These are phyloP conservation scores for Stictocephala bisonia DNA, from an alignment of 2,888 invertebrate species.

Conservation along the genomic window DNA sequence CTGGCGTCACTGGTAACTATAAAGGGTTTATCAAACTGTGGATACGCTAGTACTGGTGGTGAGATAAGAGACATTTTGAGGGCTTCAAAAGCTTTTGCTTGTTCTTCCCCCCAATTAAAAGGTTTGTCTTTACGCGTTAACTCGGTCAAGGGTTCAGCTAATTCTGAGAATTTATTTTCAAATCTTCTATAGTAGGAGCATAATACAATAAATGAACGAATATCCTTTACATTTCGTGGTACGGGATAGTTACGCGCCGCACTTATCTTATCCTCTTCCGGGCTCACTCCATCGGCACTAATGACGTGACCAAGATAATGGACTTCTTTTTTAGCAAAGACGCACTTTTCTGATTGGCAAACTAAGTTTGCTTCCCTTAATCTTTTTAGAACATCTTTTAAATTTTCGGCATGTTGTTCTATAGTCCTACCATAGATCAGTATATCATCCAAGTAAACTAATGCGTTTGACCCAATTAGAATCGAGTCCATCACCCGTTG, in stretches of 20 bases:
- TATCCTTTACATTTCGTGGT: conserved; percentile 11
- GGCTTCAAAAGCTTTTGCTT: too few relatives aligned
- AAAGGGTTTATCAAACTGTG: too few relatives aligned
- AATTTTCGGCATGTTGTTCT: background rate
- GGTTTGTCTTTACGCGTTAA: too few relatives aligned
- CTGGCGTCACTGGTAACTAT: too few relatives aligned
- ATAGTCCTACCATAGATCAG: background rate
- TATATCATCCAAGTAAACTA: background rate
- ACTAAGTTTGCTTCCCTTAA: background rate
- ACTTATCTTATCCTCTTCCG: background rate
- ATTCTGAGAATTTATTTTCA: background rate
- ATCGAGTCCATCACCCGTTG: conserved; percentile 60
- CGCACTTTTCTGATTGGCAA: background rate
- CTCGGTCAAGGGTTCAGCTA: too few relatives aligned
- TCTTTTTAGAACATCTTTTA: background rate
- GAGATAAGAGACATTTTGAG: too few relatives aligned
- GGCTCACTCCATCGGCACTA: background rate
- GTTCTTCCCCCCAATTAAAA: too few relatives aligned
- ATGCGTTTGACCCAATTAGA: too few relatives aligned
- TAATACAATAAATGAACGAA: background rate
- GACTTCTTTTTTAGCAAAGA: background rate
- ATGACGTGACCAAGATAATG: conserved; percentile 22
- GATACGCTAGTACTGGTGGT: too few relatives aligned
- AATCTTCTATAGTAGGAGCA: conserved; percentile 1
- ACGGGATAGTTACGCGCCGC: background rate